Percentiles rank a stretch among this genome's conserved stretches.
Evolutionary conservation across 2,113 vertebrate genomes (phyloP).

Genomic region (Paracanthobrama guichenoti): DNA sequence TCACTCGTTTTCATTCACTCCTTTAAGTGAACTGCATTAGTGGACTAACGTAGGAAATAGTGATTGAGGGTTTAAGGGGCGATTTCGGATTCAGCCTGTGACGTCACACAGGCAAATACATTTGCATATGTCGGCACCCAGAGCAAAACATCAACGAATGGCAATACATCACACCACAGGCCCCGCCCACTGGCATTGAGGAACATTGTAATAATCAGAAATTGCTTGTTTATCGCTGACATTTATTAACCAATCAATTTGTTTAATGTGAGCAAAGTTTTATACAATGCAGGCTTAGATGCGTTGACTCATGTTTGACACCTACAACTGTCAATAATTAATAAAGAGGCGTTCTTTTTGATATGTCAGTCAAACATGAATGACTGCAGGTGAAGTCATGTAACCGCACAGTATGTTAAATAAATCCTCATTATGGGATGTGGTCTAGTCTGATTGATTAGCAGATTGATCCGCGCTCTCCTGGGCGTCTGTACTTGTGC

Average conservation of each 20-base stretch:
- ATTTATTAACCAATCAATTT: neutral
- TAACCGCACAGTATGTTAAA: neutral
- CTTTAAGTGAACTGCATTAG: no score
- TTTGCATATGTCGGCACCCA: no score
- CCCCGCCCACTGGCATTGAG: neutral
- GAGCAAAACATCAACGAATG: no score
- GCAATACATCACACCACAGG: no score
- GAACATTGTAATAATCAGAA: constrained; percentile 5
- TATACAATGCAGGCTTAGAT: neutral
- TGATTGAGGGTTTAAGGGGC: no score
- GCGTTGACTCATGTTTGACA: neutral
- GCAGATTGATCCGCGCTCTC: constrained; percentile 47
- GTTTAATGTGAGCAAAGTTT: neutral
- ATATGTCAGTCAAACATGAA: constrained; percentile 26
- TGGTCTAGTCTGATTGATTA: constrained; percentile 44
- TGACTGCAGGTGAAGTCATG: constrained; percentile 36
- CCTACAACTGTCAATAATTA: neutral
- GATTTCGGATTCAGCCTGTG: no score
- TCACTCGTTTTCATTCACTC: no score
- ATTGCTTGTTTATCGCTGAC: neutral
- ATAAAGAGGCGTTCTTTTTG: neutral
- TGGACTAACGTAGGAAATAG: no score
- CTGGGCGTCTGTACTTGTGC: constrained; percentile 17
- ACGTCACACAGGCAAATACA: no score
- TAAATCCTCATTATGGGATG: constrained; percentile 18